Percentiles rank a stretch among this genome's conserved stretches.
Evolutionary conservation across 1,140 invertebrate species (phyloP).

Genomic region (Kradibia gibbosae): DNA sequence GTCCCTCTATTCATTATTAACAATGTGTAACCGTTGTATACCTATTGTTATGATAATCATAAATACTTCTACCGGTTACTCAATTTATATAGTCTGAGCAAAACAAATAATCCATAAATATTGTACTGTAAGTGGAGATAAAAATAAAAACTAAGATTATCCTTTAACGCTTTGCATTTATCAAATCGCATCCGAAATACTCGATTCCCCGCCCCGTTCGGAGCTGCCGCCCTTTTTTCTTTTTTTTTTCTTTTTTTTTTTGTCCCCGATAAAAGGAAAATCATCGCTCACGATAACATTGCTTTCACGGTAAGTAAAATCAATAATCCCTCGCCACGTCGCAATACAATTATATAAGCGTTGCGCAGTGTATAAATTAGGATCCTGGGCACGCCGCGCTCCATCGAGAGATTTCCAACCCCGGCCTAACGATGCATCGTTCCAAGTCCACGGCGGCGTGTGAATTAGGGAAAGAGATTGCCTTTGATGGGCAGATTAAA

Average conservation of each 20-base stretch:
- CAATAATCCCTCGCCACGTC: background rate
- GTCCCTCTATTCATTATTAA: conserved; percentile 40
- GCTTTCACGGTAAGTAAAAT: background rate
- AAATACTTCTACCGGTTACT: conserved; percentile 62
- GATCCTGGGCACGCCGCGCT: no score
- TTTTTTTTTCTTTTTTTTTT: no score
- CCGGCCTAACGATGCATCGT: no score
- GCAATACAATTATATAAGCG: background rate
- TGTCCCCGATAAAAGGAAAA: no score
- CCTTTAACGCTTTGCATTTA: conserved; percentile 53
- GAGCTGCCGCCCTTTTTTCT: no score
- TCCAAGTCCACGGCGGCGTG: no score
- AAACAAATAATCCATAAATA: conserved; percentile 67
- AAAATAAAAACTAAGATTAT: conserved; percentile 67
- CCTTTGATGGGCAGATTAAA: no score
- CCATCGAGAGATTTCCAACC: no score
- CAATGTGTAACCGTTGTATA: conserved; percentile 62
- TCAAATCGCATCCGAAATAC: no score
- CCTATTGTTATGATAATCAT: conserved; percentile 65
- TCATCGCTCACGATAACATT: no score
- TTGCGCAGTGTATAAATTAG: background rate
- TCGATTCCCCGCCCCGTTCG: no score
- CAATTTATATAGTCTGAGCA: conserved; percentile 61
- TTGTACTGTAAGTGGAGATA: conserved; percentile 65
- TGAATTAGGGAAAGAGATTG: no score